Conservation (phyloP, 2,797 vertebrate genomes). For the Sphenopsis melanotis region DNA sequence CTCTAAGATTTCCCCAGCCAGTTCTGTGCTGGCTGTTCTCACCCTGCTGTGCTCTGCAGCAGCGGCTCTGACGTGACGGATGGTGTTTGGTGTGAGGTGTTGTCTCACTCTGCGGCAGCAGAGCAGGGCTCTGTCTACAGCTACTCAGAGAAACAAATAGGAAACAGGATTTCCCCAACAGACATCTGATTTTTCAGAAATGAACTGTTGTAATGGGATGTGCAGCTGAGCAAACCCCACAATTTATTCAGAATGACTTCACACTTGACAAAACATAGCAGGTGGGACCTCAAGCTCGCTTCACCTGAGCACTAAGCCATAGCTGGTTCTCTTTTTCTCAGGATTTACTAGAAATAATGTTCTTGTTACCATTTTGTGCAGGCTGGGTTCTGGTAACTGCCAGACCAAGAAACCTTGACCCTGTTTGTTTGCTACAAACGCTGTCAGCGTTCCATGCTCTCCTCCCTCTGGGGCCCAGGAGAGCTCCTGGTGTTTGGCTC, state of each 20-base stretch:
- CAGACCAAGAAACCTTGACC: background rate
- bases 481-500: background rate
- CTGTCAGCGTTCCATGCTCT: background rate
- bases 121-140: background rate
- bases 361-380: background rate
- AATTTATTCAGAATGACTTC: background rate
- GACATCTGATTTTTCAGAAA: background rate
- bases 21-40: background rate
- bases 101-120: rapidly evolving
- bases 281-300: background rate
- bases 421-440: background rate
- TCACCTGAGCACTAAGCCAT: background rate
- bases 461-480: background rate
- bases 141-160: background rate
- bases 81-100: background rate
- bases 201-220: background rate
- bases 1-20: background rate
- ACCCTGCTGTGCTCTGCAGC: background rate
- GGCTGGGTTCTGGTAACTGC: background rate
- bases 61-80: rapidly evolving
- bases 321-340: background rate
- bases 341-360: background rate
- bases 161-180: slow-evolving; percentile 38
- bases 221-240: background rate
- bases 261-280: background rate